These are phyloP conservation scores for Siphlonurus alternatus DNA, from an alignment of 2,888 invertebrate species.

Conservation along the genomic window DNA sequence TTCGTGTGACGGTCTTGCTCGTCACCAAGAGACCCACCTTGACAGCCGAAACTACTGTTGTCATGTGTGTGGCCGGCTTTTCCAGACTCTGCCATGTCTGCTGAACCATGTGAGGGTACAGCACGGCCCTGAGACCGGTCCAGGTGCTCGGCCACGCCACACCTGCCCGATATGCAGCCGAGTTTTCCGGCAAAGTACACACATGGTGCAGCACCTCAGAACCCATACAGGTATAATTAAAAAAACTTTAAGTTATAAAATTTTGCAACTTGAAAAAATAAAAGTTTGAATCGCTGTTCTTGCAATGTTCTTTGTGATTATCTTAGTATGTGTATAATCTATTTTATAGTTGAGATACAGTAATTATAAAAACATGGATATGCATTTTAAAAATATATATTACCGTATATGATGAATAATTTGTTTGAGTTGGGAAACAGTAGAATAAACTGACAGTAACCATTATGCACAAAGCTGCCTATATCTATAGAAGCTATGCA, in stretches of 20 bases:
- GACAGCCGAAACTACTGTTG: slow-evolving; percentile 12
- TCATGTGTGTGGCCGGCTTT: slow-evolving; percentile 13
- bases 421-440: too few species aligned
- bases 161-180: slow-evolving; percentile 11
- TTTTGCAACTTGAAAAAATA: too few species aligned
- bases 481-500: too few species aligned
- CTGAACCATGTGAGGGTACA: slow-evolving; percentile 13
- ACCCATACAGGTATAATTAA: slow-evolving; percentile 11
- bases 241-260: not conserved
- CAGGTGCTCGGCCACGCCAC: not conserved
- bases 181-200: slow-evolving; percentile 11
- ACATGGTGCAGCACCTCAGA: slow-evolving; percentile 12
- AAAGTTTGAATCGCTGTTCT: too few species aligned
- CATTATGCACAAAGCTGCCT: too few species aligned
- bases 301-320: too few species aligned
- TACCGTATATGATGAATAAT: too few species aligned
- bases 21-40: slow-evolving; percentile 12
- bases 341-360: too few species aligned
- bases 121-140: not conserved
- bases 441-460: too few species aligned
- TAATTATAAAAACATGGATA: too few species aligned
- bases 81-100: slow-evolving; percentile 12
- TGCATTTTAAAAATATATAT: too few species aligned
- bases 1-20: not conserved
- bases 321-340: too few species aligned